These are phyloP conservation scores for Dryocosmus kuriphilus DNA, from an alignment of 2,888 invertebrate species.

Conservation along the genomic window DNA sequence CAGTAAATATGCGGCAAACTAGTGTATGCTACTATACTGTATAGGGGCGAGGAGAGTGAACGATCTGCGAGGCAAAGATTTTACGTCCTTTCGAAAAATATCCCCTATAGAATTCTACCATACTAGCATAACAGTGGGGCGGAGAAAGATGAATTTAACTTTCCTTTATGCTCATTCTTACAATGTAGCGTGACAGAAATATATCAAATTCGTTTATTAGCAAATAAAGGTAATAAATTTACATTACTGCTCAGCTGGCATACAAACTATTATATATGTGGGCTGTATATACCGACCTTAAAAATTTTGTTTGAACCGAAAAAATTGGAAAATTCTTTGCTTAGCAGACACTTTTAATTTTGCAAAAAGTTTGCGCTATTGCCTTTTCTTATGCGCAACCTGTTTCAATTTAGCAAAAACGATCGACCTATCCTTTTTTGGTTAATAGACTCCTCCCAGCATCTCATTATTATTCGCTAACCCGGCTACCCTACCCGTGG, in stretches of 20 bases:
- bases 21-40: conserved; percentile 4
- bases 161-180: neutral
- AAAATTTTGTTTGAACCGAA: neutral
- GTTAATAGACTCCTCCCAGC: too few species aligned
- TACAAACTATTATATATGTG: neutral
- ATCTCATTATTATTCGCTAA: too few species aligned
- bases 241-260: neutral
- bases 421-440: too few species aligned
- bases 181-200: neutral
- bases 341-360: too few species aligned
- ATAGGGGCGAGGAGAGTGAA: conserved; percentile 6
- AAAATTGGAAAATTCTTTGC: too few species aligned
- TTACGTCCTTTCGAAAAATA: neutral
- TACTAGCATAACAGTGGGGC: neutral
- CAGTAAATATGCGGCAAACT: conserved; percentile 22
- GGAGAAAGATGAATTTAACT: neutral
- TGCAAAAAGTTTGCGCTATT: too few species aligned
- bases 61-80: neutral
- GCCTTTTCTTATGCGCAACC: too few species aligned
- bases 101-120: neutral
- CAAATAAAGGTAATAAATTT: neutral
- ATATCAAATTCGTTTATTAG: neutral
- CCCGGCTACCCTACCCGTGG: too few species aligned
- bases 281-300: neutral
- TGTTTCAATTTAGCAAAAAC: too few species aligned